A percentile compares a stretch with the other conserved stretches of the same genome.
Conservation (phyloP, 2,888 invertebrate species). For the Chalcosyrphus nemorum region DNA sequence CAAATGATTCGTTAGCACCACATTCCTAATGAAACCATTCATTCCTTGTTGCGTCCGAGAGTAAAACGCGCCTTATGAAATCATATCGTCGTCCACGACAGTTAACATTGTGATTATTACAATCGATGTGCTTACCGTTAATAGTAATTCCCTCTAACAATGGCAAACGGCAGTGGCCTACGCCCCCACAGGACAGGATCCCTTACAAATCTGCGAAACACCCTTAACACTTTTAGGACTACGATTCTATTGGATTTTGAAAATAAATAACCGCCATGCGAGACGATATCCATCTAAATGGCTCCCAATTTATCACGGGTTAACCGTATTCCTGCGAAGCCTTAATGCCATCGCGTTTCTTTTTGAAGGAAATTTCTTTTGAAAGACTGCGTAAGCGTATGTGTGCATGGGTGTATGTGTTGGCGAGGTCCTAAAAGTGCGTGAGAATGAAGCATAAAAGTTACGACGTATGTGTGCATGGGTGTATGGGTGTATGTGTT, state of each 20-base stretch:
- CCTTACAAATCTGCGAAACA: background rate
- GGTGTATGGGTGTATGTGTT: background rate
- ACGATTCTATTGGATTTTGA: slow-evolving; percentile 1
- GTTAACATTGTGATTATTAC: slow-evolving; percentile 12
- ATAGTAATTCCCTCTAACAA: background rate
- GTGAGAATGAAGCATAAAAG: slow-evolving; percentile 39
- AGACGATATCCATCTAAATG: slow-evolving; percentile 42
- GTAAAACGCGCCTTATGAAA: background rate
- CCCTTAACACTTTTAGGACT: background rate
- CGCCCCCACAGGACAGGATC: background rate
- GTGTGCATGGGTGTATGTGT: background rate
- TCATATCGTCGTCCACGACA: background rate
- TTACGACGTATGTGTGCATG: too few relatives aligned
- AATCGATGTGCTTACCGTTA: slow-evolving; percentile 4
- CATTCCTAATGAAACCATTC: background rate
- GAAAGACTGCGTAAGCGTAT: background rate
- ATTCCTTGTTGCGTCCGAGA: too few relatives aligned
- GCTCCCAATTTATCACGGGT: slow-evolving; percentile 43
- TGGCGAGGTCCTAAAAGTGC: slow-evolving; percentile 19
- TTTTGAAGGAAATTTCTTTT: slow-evolving; percentile 11
- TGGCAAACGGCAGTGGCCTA: background rate
- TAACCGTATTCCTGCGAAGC: slow-evolving; percentile 15
- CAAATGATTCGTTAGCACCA: background rate
- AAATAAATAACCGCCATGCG: slow-evolving; percentile 23
- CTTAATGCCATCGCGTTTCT: slow-evolving; percentile 9